A percentile compares a stretch with the other conserved stretches of the same genome.
Conservation (phyloP, 2,888 invertebrate species). For the Chloroclysta siterata region DNA sequence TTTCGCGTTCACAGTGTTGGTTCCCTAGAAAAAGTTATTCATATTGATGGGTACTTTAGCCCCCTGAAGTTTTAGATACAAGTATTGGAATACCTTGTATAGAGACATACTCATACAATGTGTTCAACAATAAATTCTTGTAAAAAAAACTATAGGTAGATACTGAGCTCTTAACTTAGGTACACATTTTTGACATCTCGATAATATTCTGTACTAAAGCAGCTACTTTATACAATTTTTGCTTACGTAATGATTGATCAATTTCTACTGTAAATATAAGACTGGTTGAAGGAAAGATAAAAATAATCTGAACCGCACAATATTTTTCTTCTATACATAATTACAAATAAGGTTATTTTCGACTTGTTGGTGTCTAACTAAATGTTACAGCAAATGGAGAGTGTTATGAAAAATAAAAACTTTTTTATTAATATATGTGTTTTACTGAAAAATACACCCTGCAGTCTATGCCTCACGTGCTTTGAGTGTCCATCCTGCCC, state of each 20-base stretch:
- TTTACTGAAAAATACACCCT: constrained; percentile 36
- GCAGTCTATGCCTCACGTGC: too few species aligned
- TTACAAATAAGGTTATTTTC: constrained; percentile 46
- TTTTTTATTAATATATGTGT: constrained; percentile 54
- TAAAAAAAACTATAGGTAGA: too few species aligned
- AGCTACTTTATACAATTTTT: background rate
- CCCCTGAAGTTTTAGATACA: too few species aligned
- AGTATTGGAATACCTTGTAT: too few species aligned
- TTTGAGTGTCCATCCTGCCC: too few species aligned
- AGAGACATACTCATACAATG: too few species aligned
- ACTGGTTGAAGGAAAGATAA: constrained; percentile 67
- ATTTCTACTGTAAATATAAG: constrained; percentile 59
- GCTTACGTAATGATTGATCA: constrained; percentile 1
- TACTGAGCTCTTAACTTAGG: background rate
- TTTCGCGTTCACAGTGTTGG: too few species aligned
- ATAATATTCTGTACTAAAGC: constrained; percentile 11
- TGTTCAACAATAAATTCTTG: too few species aligned
- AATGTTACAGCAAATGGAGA: constrained; percentile 58
- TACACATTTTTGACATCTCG: background rate
- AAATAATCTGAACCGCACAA: constrained; percentile 71
- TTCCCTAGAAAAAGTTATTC: too few species aligned
- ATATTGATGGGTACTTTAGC: too few species aligned
- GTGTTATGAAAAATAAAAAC: constrained; percentile 57
- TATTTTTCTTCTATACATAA: constrained; percentile 66
- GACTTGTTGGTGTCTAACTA: constrained; percentile 67